Conservation (phyloP, 2,888 invertebrate genomes). For the Neocrepidodera transversa region DNA sequence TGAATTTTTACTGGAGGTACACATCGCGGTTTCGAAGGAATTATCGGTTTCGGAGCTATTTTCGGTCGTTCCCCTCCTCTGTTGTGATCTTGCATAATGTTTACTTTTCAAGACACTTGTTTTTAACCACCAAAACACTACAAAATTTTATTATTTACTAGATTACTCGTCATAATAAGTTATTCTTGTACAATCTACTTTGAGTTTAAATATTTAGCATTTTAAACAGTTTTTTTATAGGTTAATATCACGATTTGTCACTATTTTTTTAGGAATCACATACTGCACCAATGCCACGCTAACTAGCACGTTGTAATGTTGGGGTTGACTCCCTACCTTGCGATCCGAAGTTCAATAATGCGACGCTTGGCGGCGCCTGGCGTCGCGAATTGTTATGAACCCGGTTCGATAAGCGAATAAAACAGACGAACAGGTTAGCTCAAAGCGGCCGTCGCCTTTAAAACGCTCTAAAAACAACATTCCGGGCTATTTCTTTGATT, state of each 20-base stretch:
- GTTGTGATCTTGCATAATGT: slow-evolving; percentile 52
- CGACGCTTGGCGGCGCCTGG: slow-evolving; percentile 56
- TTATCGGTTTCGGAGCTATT: slow-evolving; percentile 55
- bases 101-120: slow-evolving; percentile 22
- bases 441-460: slow-evolving; percentile 13
- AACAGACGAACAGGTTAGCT: slow-evolving; percentile 34
- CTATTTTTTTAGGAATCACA: slow-evolving; percentile 27
- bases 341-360: slow-evolving; percentile 43
- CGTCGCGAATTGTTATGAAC: slow-evolving; percentile 42
- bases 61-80: slow-evolving; percentile 53
- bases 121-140: slow-evolving; percentile 17
- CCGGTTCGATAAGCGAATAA: slow-evolving; percentile 53
- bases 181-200: background rate
- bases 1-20: slow-evolving; percentile 59
- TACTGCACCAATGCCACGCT: slow-evolving; percentile 52
- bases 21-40: slow-evolving; percentile 58
- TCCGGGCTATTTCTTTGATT: slow-evolving; percentile 14
- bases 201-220: background rate
- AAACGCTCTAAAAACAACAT: slow-evolving; percentile 11
- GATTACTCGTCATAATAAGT: background rate
- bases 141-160: background rate
- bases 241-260: slow-evolving; percentile 18
- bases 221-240: slow-evolving; percentile 14
- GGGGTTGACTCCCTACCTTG: slow-evolving; percentile 59
- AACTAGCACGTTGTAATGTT: slow-evolving; percentile 57